Base-by-base conservation (phyloP, 2,113 vertebrate genomes). In the Pavo muticus region DNA sequence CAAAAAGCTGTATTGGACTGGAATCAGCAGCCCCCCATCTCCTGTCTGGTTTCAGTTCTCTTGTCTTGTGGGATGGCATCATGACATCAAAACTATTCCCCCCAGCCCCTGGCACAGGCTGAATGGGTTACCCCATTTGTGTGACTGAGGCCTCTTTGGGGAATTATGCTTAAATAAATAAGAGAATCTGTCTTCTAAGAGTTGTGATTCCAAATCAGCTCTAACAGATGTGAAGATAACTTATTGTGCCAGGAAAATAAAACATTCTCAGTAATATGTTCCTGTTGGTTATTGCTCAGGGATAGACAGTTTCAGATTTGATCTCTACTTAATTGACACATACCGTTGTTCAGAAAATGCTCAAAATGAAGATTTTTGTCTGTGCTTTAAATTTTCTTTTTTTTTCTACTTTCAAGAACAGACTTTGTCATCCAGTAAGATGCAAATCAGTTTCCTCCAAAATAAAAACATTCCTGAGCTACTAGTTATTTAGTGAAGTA, bases 181-280 rank as follows among this genome's bases (percentile, higher is more conserved):
- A 50, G 79, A 89, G 60, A 65, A 59, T 93, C 67, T 91, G 29
- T 83, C 63, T 92, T 89, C 84, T 50, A 83, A 74, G 87, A 86
- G 47, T 5, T 86, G 64, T 17, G 56, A 61, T 96, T 89, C 60
- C 68, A 96, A 88, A 90, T 92, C 93, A 76, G 44, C 78, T 50
- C 44, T 85, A 88, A 67, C 89, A 94, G 94, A 94, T 96, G 87
- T 95, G 89, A 94, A 84, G 73, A 52, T 89, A 83, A 72, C 15
- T 68, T 88, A 50, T 88, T 88, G 78, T 93, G 78, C 91, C 91
- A 97, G 89, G 70, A 94, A 95, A 94, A 93, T 84, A 86, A 86
- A 94, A 91, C 74, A 86, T 90, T 86, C 94, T 80, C 68, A 94
- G 84, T 91, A 95, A 80, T 87, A 85, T 91, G 75, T 95, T 95